Base-by-base conservation (phyloP, 2,888 invertebrate genomes). In the Sarcophaga caerulescens region DNA sequence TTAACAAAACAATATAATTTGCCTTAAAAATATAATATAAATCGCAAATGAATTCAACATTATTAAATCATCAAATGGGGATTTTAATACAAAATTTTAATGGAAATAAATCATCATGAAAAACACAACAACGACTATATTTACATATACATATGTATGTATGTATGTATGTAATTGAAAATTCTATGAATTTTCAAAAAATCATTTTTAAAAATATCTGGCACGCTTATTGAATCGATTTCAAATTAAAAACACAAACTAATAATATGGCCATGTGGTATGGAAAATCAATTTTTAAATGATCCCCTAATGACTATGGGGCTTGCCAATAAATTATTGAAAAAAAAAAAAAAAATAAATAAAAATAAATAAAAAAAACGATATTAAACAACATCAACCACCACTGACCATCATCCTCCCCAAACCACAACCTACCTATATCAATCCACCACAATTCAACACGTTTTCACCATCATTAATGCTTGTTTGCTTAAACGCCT, bases 181-280 rank as follows among this genome's bases (percentile, higher is more conserved):
- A 75, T 44, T 77, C 47, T 68, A 62, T 78, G 35, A 81, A 78
- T 68, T 71, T 75, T 66, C 35, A 35, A 45, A 14, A 71, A 65
- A 63, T 44, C 45, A 60, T 59, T 63, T 59, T 63, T 74, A 62
- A n/a, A 71, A 57, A 80, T 52, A 66, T n/a, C 25, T 35, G 85
- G 82, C 82, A 82, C 85, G 76, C 81, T 75, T 79, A 62, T 66
- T 60, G 44, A 78, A 75, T 73, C 69, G 47, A 65, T 59, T 69
- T 66, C 10, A 63, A 63, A 66, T 5, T 77, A 10, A 62, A 47
- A 52, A 14, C 17, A 52, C 17, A 52, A 14, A 52, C 5, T 17
- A 14, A 52, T 2, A 79, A 68, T 71, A 19, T 75, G 65, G 82
- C 52, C 85, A 85, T 79, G 44, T 85, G 85, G 62, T 79, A 82